Evolutionary conservation across 2,113 vertebrate species (phyloP).

Genomic region (Acinonyx jubatus): DNA sequence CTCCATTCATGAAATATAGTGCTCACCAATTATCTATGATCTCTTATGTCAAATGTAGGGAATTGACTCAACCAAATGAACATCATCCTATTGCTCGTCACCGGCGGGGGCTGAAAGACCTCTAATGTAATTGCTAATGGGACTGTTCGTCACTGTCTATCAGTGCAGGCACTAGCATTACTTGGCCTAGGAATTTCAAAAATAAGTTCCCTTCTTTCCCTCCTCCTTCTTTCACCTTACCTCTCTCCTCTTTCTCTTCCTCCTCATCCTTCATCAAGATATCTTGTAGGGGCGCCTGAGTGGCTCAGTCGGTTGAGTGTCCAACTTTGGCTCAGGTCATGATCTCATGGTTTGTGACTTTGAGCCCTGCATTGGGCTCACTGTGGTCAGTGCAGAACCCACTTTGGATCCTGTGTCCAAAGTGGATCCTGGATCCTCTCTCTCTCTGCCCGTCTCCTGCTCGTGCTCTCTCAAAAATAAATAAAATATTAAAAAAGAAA

Average conservation of each 20-base stretch:
- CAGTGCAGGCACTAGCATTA: not conserved
- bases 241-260: not conserved
- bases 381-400: no score
- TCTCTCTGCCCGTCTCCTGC: no score
- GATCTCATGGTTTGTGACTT: no score
- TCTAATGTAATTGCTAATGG: not conserved
- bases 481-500: no score
- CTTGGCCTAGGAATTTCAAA: not conserved
- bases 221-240: not conserved
- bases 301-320: no score
- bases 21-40: not conserved
- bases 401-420: no score
- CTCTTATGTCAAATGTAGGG: not conserved
- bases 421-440: no score
- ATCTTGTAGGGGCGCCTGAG: not conserved
- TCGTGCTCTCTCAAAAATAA: no score
- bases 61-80: not conserved
- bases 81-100: not conserved
- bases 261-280: not conserved
- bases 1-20: not conserved
- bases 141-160: not conserved
- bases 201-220: not conserved
- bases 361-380: no score
- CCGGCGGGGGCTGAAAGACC: not conserved
- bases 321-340: no score